phyloP scores from a whole-genome alignment of 2,797 vertebrate species.

The Tauraco hartlaubi region DNA sequence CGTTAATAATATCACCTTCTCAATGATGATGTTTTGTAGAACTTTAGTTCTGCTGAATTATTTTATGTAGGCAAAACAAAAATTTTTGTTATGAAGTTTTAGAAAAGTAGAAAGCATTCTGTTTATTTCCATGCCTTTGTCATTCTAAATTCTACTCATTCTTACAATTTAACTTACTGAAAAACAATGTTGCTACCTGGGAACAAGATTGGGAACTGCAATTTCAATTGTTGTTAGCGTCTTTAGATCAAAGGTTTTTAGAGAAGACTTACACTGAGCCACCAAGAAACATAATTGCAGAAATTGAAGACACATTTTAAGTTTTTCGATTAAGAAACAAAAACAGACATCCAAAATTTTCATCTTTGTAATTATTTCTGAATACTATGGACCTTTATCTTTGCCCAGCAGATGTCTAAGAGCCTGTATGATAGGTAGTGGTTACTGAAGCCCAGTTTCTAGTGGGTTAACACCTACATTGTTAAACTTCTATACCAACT shows the following conservation, averaged over 20 bases:
- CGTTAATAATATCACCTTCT: background rate
- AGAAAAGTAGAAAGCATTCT: background rate
- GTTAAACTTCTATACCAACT: background rate
- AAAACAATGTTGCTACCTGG: background rate
- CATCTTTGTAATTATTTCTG: background rate
- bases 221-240: background rate
- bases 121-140: background rate
- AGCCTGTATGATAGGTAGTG: background rate
- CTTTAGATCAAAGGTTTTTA: background rate
- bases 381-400: background rate
- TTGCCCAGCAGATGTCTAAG: background rate
- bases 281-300: background rate
- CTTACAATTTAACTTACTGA: background rate
- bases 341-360: background rate
- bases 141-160: background rate
- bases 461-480: background rate
- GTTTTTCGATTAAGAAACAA: background rate
- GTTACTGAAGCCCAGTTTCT: background rate
- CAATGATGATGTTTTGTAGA: background rate
- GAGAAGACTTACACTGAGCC: background rate
- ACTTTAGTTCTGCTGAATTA: background rate
- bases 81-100: background rate
- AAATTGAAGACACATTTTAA: background rate
- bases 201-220: background rate
- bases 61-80: background rate